Conservation (phyloP, 1,140 invertebrate species). For the Ceratina calcarata region DNA sequence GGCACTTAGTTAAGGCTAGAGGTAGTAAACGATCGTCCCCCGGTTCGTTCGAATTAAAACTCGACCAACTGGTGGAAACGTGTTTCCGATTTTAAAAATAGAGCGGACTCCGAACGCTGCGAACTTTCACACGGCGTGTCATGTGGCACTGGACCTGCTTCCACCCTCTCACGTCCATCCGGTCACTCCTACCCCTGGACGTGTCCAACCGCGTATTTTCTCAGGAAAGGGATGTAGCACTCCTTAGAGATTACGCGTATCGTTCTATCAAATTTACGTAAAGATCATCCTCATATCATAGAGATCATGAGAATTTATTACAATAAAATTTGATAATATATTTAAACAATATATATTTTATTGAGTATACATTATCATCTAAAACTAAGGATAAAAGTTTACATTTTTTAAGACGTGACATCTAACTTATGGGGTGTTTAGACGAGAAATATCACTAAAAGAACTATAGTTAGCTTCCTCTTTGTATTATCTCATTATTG, state of each 20-base stretch:
- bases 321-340: too few species aligned
- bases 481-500: conserved; percentile 30
- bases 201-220: conserved; percentile 61
- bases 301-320: too few species aligned
- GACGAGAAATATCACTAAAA: conserved; percentile 27
- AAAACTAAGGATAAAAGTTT: neutral
- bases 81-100: conserved; percentile 47
- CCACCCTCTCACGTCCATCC: conserved; percentile 65
- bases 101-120: conserved; percentile 21
- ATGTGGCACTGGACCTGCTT: conserved; percentile 65
- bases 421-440: conserved; percentile 20
- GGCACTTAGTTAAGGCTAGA: neutral
- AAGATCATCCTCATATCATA: too few species aligned
- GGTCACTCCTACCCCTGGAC: conserved; percentile 62
- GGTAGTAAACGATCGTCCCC: conserved; percentile 7
- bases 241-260: conserved; percentile 4
- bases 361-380: too few species aligned
- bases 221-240: conserved; percentile 60
- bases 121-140: conserved; percentile 68
- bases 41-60: conserved; percentile 18
- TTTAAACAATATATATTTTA: too few species aligned
- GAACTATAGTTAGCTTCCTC: neutral
- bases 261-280: too few species aligned
- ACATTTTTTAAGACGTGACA: conserved; percentile 28
- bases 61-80: neutral